phyloP scores from a whole-genome alignment of 2,113 vertebrate species.

The Proteles cristata region DNA sequence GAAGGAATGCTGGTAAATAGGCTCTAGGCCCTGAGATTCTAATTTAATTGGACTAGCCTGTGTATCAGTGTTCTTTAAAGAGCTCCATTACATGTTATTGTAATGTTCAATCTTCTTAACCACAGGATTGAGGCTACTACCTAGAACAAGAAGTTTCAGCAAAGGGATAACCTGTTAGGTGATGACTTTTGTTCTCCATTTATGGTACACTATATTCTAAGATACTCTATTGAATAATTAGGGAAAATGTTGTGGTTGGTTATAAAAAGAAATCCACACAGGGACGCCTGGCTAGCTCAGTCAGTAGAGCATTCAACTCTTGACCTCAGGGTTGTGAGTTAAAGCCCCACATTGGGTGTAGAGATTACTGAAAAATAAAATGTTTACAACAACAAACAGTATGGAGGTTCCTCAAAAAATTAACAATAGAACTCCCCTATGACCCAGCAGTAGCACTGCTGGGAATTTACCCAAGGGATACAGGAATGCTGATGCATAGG shows the following conservation, averaged over 20 bases:
- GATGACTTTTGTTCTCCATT: conserved; percentile 3
- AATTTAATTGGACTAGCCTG: neutral
- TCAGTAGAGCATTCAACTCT: too few relatives aligned
- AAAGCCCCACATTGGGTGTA: too few relatives aligned
- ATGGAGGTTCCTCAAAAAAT: too few relatives aligned
- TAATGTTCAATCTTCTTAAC: conserved; percentile 35
- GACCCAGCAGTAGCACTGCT: too few relatives aligned
- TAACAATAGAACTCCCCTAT: too few relatives aligned
- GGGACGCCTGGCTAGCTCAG: too few relatives aligned
- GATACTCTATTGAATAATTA: conserved; percentile 39
- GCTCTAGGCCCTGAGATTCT: neutral
- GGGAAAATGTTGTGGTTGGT: neutral
- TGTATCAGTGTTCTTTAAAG: conserved; percentile 32
- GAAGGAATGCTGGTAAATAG: conserved; percentile 6
- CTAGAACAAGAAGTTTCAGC: conserved; percentile 14
- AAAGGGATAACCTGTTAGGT: conserved; percentile 7
- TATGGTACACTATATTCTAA: conserved; percentile 37
- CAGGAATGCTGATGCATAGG: too few relatives aligned
- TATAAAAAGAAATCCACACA: neutral
- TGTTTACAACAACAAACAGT: too few relatives aligned
- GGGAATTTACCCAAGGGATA: too few relatives aligned
- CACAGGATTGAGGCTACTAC: neutral
- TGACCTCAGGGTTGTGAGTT: too few relatives aligned
- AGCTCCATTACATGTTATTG: neutral
- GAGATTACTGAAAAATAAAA: too few relatives aligned